Evolutionary conservation across 2,113 vertebrate species (phyloP).

Genomic region (Tyto alba): DNA sequence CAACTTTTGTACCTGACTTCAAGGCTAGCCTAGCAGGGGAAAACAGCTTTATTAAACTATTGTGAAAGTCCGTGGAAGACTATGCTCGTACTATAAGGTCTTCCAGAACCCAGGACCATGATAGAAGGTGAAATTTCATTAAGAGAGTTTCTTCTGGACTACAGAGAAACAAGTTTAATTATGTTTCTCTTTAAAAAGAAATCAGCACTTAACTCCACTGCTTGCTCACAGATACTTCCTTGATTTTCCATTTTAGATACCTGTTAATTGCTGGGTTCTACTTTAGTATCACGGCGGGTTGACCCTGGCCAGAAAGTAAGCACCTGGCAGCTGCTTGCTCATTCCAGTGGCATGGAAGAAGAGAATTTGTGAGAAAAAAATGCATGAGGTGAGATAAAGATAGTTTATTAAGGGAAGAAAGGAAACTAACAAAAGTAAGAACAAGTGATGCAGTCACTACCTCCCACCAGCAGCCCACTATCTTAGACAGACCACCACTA

Average conservation of each 20-base stretch:
- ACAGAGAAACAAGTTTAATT: background rate
- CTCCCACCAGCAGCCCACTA: background rate
- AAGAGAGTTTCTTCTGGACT: background rate
- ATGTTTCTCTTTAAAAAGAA: background rate
- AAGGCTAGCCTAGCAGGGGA: background rate
- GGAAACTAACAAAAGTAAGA: background rate
- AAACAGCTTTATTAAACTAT: background rate
- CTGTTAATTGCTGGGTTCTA: background rate
- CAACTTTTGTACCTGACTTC: background rate
- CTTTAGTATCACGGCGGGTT: fast-evolving
- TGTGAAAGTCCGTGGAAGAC: background rate
- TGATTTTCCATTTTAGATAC: background rate
- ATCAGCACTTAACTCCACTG: background rate
- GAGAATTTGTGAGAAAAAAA: fast-evolving
- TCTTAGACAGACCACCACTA: too few relatives aligned
- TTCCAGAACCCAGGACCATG: background rate
- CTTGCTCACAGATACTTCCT: background rate
- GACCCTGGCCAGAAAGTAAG: too few relatives aligned
- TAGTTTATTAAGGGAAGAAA: fast-evolving
- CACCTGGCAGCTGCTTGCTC: background rate
- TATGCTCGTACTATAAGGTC: background rate
- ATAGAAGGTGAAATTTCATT: background rate
- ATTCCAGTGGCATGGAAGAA: fast-evolving
- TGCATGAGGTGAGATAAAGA: background rate
- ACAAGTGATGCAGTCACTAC: background rate